Conservation (phyloP, 2,113 vertebrate genomes). For the Oostethus manadensis region DNA sequence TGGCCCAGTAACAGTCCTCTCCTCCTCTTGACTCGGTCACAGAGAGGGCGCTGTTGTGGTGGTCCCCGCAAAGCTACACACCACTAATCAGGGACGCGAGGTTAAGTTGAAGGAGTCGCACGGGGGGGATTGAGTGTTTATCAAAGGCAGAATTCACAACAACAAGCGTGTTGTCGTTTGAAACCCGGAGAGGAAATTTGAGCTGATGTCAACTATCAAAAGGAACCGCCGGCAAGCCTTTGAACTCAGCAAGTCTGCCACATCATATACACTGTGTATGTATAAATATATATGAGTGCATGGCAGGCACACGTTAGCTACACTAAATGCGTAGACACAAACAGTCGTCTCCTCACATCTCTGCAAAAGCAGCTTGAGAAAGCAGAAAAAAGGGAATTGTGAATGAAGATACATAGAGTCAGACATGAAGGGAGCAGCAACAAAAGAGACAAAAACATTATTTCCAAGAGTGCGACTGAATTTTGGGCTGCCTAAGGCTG, state of each 20-base stretch:
- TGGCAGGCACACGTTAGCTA: constrained; percentile 22
- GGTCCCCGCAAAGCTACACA: background rate
- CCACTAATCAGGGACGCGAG: constrained; percentile 15
- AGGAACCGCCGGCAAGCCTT: constrained; percentile 40
- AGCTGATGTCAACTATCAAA: constrained; percentile 33
- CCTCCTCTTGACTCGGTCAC: background rate
- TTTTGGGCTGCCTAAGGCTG: background rate
- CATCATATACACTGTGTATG: constrained; percentile 15
- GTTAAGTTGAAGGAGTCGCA: constrained; percentile 15
- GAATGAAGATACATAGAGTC: constrained; percentile 23
- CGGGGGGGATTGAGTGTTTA: constrained; percentile 2
- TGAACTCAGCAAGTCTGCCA: constrained; percentile 43
- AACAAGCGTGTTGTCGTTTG: constrained; percentile 28
- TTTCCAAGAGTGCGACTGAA: too few species aligned
- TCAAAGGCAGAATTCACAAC: constrained; percentile 33
- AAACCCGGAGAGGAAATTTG: constrained; percentile 26
- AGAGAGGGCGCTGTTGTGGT: background rate
- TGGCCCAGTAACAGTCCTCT: background rate
- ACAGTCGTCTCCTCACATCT: constrained; percentile 30
- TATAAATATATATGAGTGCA: background rate
- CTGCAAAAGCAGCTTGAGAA: constrained; percentile 28
- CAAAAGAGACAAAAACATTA: constrained; percentile 27
- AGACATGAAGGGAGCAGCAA: constrained; percentile 27
- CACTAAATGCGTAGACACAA: constrained; percentile 24
- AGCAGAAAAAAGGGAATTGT: constrained; percentile 32